Evolutionary conservation across 2,888 invertebrate species (phyloP), one percentile per base, ranked within the genome.

Genomic region (Entomobrya multifasciata): DNA sequence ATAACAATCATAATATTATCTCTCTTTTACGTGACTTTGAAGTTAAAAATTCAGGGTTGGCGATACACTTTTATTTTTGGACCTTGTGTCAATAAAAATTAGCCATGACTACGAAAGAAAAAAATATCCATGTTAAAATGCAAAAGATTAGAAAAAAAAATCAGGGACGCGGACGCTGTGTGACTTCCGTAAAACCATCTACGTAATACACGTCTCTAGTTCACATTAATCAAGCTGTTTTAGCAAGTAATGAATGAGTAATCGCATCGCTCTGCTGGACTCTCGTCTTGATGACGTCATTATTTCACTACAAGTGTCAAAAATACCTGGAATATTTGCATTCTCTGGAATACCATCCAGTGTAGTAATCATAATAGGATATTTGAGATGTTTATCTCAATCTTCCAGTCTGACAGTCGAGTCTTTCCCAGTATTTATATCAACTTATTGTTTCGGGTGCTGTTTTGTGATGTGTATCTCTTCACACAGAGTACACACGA

Each of bases 21-120:
- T 20, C 36, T 30, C 52, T 76, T 55, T 67, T 62, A 25, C 27
- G 27, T 78, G 60, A 78, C 78, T 65, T 79, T 79, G 65, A 77
- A 65, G 65, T 79, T 36, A 65, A 65, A 47, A 79, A 65, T 49
- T 65, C 65, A 79, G 79, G 79, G 65, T 65, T 65, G 52, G 41
- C 15, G 47, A 8, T 8, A 6, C 20, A 36, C 25, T 70, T 25
- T 70, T 80, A 80, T 65, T 80, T 80, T 80, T 62, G 80, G 20
- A 25, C 20, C 76, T 72, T 15, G 30, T 27, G 13, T 72, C 49
- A 49, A 36, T 55, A 22, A 76, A 36, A 57, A 67, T 49, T 22
- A 25, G 72, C 49, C 72, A 60, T 60, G 60, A 60, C 27, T 1
- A 49, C 5, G 49, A 49, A n/a, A 49, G 15, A 49, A 3, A 49